These are phyloP conservation scores for Arctia plantaginis DNA, from an alignment of 2,888 invertebrate genomes.

Conservation along the genomic window DNA sequence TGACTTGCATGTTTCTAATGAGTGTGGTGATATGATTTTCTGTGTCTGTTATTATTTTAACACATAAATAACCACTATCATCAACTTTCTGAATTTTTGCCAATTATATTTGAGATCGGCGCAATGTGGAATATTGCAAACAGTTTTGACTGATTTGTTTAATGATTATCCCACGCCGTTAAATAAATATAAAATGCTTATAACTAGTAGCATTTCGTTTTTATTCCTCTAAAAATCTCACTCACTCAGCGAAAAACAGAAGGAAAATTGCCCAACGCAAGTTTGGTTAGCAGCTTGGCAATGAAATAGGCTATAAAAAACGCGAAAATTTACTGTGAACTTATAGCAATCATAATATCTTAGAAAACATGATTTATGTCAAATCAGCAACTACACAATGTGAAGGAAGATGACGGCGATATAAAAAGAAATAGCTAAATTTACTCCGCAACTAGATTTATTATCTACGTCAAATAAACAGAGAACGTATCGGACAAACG, in stretches of 20 bases:
- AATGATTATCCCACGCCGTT: not conserved
- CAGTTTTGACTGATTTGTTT: not conserved
- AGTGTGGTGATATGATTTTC: not conserved
- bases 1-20: no score
- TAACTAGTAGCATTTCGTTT: no score
- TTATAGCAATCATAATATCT: not conserved
- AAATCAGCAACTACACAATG: not conserved
- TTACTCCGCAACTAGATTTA: slow-evolving; percentile 7
- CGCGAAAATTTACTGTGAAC: not conserved
- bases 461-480: slow-evolving; percentile 30
- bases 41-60: not conserved
- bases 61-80: not conserved
- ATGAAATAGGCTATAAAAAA: no score
- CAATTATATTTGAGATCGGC: not conserved
- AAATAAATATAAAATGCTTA: no score
- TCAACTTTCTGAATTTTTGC: not conserved
- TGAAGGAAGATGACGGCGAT: not conserved
- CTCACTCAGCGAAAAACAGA: no score
- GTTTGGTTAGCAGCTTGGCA: no score
- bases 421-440: slow-evolving; percentile 3
- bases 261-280: no score
- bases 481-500: slow-evolving; percentile 31
- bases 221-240: no score
- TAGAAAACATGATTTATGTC: not conserved
- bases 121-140: not conserved